These are phyloP conservation scores for Pedetes capensis DNA, from an alignment of 2,113 vertebrate species.

Conservation along the genomic window DNA sequence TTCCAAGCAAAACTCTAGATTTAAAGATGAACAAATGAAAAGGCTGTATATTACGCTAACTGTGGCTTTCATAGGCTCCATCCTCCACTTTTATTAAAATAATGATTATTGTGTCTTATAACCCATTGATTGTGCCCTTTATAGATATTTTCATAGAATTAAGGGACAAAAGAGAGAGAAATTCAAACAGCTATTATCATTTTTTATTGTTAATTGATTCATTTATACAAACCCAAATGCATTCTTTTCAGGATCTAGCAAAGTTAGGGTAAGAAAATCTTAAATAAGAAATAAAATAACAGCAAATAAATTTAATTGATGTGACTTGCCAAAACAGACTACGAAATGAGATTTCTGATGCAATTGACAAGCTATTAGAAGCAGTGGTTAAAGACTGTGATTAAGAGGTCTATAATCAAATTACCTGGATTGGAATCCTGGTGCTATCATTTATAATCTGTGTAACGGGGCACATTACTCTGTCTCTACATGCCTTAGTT, in stretches of 20 bases:
- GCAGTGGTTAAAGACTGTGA: not conserved
- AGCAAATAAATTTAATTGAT: not conserved
- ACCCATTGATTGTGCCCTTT: not conserved
- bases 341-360: not conserved
- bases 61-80: not conserved
- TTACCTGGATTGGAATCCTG: not conserved
- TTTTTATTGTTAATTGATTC: constrained; percentile 4
- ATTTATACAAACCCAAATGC: not conserved
- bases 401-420: not conserved
- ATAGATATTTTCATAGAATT: not conserved
- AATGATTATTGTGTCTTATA: not conserved
- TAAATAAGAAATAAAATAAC: not conserved
- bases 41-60: not conserved
- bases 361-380: not conserved
- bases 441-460: not conserved
- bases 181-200: not conserved
- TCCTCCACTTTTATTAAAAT: not conserved
- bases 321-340: not conserved
- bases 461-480: not conserved
- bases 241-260: not conserved
- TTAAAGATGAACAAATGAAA: constrained; percentile 4
- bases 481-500: not conserved
- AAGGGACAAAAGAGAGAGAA: not conserved
- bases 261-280: not conserved
- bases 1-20: not conserved